Evolutionary conservation across 1,140 invertebrate species (phyloP).

Genomic region (Magallana gigas): DNA sequence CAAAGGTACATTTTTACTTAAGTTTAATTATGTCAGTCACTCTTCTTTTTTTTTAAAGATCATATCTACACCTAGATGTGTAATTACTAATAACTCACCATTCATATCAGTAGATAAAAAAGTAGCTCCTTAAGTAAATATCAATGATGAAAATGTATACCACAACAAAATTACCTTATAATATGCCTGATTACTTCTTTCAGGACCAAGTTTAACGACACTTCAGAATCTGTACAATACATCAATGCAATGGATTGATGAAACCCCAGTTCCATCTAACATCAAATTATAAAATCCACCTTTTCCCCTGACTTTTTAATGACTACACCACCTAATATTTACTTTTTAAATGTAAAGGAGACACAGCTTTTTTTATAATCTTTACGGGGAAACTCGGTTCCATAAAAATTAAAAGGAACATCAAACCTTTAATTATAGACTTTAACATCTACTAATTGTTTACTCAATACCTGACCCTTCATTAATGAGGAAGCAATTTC

Average conservation of each 20-base stretch:
- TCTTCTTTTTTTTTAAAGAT: too few relatives aligned
- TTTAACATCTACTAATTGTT: constrained; percentile 29
- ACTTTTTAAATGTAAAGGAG: constrained; percentile 25
- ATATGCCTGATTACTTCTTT: background rate
- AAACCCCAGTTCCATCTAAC: background rate
- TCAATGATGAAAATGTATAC: background rate
- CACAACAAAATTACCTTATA: background rate
- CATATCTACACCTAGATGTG: too few relatives aligned
- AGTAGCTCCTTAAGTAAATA: background rate
- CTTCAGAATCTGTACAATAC: background rate
- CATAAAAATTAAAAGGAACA: constrained; percentile 17
- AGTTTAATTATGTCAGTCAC: too few relatives aligned
- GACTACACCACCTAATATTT: constrained; percentile 33
- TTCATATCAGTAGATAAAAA: background rate
- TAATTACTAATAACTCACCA: too few relatives aligned
- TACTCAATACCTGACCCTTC: constrained; percentile 31
- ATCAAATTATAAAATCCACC: constrained; percentile 13
- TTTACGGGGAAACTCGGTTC: constrained; percentile 6
- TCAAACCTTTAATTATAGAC: constrained; percentile 29
- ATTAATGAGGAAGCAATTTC: constrained; percentile 28
- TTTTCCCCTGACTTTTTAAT: constrained; percentile 12
- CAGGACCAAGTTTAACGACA: constrained; percentile 6
- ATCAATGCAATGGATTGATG: background rate
- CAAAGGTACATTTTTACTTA: too few relatives aligned
- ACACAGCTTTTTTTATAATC: constrained; percentile 14